Evolutionary conservation across 2,888 invertebrate genomes (phyloP), one percentile per base, ranked within the genome.

Genomic region (Andrena haemorrhoa): DNA sequence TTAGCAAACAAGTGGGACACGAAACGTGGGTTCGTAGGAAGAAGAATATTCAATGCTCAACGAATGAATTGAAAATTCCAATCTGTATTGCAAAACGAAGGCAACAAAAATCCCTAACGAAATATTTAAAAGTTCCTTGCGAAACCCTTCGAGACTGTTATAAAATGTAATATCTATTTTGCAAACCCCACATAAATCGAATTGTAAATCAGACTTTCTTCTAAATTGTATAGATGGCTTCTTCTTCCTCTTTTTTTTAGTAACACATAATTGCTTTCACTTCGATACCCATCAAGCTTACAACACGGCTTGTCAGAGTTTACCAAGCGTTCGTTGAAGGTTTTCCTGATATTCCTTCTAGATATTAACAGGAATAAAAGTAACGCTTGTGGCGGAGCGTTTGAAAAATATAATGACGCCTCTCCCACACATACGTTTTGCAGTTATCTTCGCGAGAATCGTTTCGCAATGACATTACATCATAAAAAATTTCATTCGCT

Each of bases 401-500:
- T 65, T 16, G 41, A 10, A 51, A 8, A 47, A 64, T 41, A 64
- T 49, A 51, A 33, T 61, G 51, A 31, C 41, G 29, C 58, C 8
- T 12, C 47, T 74, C 64, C n/a, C 69, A 61, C 41, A 20, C 56
- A 47, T 16, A 3, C 66, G 56, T 74, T 79, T 79, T 49, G 26
- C 41, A 8, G 23, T 70, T 82, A 82, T 79, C 75, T 79, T n/a
- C 23, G 1, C 16, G 1, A 26, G 49, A 75, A 79, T 82, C 79
- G 56, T 75, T 74, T 82, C 60, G 69, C 33, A 79, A 70, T 5
- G 35, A 3, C n/a, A 26, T 81, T 79, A 60, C 80, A 35, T 66
- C 80, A 69, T 56, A 47, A 31, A 74, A 66, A 80, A 80, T 75
- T 80, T 80, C 75, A 79, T 75, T 66, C 53, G 63, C 20, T n/a